Evolutionary conservation across 2,797 vertebrate genomes (phyloP).

Genomic region (Avahi laniger): DNA sequence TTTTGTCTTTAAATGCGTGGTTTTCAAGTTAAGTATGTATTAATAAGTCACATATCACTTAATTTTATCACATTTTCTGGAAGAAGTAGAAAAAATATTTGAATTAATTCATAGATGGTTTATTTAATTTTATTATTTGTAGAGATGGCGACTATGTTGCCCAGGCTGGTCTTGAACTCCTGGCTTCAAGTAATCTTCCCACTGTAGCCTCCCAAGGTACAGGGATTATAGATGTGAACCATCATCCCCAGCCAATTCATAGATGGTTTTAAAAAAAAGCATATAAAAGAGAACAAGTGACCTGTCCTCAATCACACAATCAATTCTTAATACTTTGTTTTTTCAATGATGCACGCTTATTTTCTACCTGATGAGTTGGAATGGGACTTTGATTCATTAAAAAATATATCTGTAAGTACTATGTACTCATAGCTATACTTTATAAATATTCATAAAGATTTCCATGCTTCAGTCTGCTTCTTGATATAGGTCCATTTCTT

Average conservation of each 20-base stretch:
- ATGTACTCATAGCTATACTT: background rate
- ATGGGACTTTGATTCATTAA: slow-evolving; percentile 14
- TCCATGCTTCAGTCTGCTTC: slow-evolving; percentile 28
- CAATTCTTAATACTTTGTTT: slow-evolving; percentile 13
- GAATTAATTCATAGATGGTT: background rate
- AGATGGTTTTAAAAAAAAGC: background rate
- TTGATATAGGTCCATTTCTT: slow-evolving; percentile 41
- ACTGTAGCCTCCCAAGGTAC: too few relatives aligned
- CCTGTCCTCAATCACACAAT: background rate
- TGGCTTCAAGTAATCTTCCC: too few relatives aligned
- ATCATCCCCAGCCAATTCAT: too few relatives aligned
- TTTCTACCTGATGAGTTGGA: slow-evolving; percentile 27
- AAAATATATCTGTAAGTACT: background rate
- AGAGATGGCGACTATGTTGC: too few relatives aligned
- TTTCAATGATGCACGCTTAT: background rate
- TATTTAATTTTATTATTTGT: too few relatives aligned
- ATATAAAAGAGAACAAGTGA: background rate
- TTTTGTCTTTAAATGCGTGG: slow-evolving; percentile 14
- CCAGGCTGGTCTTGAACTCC: too few relatives aligned
- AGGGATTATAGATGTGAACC: too few relatives aligned
- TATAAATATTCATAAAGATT: slow-evolving; percentile 30
- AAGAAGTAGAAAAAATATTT: background rate
- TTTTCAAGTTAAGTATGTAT: background rate
- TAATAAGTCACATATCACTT: background rate
- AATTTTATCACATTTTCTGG: background rate